Percentiles rank a stretch among this genome's conserved stretches.
These are phyloP conservation scores for Lipophrys pholis DNA, from an alignment of 2,113 vertebrate species.

Conservation along the genomic window DNA sequence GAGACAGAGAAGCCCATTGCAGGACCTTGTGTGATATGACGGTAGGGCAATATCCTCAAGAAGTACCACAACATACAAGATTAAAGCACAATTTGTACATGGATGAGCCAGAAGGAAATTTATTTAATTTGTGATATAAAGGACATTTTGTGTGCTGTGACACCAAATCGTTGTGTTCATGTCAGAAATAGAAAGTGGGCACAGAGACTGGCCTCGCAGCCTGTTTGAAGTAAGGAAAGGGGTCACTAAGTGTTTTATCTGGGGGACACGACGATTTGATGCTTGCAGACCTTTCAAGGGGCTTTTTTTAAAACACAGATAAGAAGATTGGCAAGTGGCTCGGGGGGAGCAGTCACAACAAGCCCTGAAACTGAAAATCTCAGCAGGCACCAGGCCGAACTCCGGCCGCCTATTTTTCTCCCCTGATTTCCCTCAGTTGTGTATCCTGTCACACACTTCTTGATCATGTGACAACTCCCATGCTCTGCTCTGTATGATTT, in stretches of 20 bases:
- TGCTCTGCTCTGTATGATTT: slow-evolving; percentile 1
- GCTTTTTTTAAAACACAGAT: slow-evolving; percentile 74
- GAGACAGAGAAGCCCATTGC: too few species aligned
- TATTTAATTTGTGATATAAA: neutral
- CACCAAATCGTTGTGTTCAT: neutral
- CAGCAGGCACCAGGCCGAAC: neutral
- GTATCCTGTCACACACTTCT: neutral
- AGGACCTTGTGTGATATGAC: too few species aligned
- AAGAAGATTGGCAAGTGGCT: slow-evolving; percentile 52
- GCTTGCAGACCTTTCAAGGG: slow-evolving; percentile 55
- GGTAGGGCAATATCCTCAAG: too few species aligned
- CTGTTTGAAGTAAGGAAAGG: slow-evolving; percentile 47
- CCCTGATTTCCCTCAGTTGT: neutral
- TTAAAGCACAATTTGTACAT: too few species aligned
- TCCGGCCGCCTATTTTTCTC: neutral
- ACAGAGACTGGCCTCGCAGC: neutral
- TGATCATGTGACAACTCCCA: neutral
- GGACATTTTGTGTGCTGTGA: neutral
- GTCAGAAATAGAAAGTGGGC: slow-evolving; percentile 35
- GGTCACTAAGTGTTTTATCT: slow-evolving; percentile 61
- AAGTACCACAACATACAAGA: too few species aligned
- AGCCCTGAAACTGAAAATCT: slow-evolving; percentile 3
- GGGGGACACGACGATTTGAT: slow-evolving; percentile 43
- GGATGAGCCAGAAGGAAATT: neutral
- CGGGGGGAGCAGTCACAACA: slow-evolving; percentile 42